Conservation (phyloP, 1,140 invertebrate genomes). For the Elymnias hypermnestra region DNA sequence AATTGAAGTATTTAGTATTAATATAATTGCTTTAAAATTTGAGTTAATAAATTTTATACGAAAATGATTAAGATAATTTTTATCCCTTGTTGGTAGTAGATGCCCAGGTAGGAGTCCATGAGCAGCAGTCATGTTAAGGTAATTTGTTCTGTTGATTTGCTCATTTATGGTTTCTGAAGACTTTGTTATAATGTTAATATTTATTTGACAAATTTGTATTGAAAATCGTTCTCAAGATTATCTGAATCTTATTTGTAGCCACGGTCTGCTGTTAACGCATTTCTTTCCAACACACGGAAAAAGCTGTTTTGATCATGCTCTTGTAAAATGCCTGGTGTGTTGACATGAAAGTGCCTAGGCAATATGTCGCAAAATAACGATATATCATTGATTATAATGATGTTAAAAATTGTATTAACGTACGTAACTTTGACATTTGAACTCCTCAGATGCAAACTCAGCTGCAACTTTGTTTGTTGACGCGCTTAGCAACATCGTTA, state of each 20-base stretch:
- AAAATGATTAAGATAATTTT: no score
- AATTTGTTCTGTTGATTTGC: no score
- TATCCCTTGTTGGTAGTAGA: no score
- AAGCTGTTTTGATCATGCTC: slow-evolving; percentile 5
- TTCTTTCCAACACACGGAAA: not conserved
- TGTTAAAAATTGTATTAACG: not conserved
- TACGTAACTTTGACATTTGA: not conserved
- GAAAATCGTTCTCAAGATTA: slow-evolving; percentile 3
- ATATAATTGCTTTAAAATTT: no score
- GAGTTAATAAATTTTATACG: no score
- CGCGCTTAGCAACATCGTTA: not conserved
- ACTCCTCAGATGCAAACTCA: not conserved
- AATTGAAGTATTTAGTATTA: no score
- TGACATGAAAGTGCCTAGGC: not conserved
- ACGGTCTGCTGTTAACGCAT: not conserved
- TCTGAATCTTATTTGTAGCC: not conserved
- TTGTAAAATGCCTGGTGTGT: not conserved
- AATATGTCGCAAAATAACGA: not conserved
- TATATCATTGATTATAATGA: not conserved
- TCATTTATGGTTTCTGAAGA: no score
- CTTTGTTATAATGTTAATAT: no score
- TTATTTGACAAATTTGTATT: not conserved
- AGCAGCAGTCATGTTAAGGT: no score
- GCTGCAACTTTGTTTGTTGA: not conserved
- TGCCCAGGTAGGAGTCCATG: no score